Base-by-base conservation (phyloP, 2,888 invertebrate genomes). In the Iphiclides podalirius region DNA sequence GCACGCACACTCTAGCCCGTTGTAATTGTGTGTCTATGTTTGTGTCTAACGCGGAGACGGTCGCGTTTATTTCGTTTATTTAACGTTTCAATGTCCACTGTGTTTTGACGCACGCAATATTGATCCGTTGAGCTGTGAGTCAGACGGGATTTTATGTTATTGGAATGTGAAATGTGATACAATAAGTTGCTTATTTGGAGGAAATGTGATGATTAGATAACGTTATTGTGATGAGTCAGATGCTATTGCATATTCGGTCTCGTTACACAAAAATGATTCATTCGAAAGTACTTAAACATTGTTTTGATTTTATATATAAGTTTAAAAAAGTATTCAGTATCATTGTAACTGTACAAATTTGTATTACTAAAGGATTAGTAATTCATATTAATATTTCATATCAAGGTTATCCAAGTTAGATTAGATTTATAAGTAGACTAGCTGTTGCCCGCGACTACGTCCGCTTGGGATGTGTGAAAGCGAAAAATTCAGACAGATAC, bases 11-110 rank as follows among this genome's bases (percentile, higher is more conserved):
- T 26, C 26, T 51, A 56, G 53, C 53, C 48, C 45, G 51, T 57
- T 54, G 52, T 61, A 54, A 55, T 52, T 54, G 50, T 52, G 57
- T 50, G 47, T 46, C 42, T 44, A 52, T 20, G 33, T 17, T 40
- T 20, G 71, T 73, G 59, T 64, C 43, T 63, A 64, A 60, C 52
- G 57, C 60, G 52, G 63, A 66, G 66, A 62, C 59, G 63, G 53
- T 58, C 67, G 63, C 62, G 63, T 68, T 55, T 56, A 48, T 54
- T 58, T 60, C 59, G 55, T 55, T 53, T 62, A 55, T 60, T 55
- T 64, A 50, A 45, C 28, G 36, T 41, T 41, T 36, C 31, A 41
- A 31, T 45, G 40, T 45, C 45, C 45, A 45, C 31, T 20, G 35
- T 31, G 50, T 50, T 50, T 44, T 51, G 40, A 51, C 40, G 45